Evolutionary conservation across 37 sponge, comb jelly and placozoan species (phyloP).

Genomic region (Sycon ciliatum): DNA sequence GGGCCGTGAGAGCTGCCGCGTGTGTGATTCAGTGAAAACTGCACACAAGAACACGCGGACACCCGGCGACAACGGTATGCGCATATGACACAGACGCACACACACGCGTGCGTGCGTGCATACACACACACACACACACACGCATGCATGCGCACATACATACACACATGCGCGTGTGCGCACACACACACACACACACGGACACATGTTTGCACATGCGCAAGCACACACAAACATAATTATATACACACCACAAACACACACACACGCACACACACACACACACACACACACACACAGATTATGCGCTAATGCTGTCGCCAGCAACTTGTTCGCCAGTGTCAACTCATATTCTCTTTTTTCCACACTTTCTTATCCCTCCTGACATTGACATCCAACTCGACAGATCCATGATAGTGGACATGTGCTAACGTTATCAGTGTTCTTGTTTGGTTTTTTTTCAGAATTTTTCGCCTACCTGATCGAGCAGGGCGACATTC

Average conservation of each 20-base stretch:
- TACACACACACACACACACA: constrained; percentile 31
- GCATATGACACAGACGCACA: constrained; percentile 31
- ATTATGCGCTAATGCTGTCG: not conserved
- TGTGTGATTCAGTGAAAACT: constrained; percentile 67
- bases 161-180: not conserved
- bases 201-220: not conserved
- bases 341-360: not conserved
- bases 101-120: not conserved
- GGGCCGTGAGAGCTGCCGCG: constrained; percentile 84
- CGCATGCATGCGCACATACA: constrained; percentile 16
- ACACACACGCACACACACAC: not conserved
- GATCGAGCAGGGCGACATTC: constrained; percentile 57
- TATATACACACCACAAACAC: not conserved
- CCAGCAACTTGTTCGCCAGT: no score
- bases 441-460: no score
- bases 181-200: constrained; percentile 27
- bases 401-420: not conserved
- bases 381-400: constrained; percentile 18
- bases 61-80: constrained; percentile 14
- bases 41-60: constrained; percentile 11
- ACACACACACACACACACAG: not conserved
- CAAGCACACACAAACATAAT: not conserved
- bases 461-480: constrained; percentile 26
- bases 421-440: not conserved
- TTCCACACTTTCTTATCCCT: not conserved